Evolutionary conservation across 2,113 vertebrate genomes (phyloP), one percentile per base, ranked within the genome.

Genomic region (Cheirogaleus medius): DNA sequence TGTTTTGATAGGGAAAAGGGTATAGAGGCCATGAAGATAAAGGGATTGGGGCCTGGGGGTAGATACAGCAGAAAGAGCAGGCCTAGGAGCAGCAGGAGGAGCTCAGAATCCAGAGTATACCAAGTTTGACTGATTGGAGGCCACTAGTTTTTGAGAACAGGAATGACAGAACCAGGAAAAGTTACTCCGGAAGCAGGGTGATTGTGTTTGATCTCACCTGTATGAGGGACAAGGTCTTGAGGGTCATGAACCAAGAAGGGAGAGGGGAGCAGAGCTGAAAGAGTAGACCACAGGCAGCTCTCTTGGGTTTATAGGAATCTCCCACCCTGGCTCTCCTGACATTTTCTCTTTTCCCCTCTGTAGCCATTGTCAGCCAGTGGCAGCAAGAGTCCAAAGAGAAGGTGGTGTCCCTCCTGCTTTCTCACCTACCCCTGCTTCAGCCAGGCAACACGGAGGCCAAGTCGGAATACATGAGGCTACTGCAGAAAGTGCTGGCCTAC

Each of bases 381-480:
- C 99, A 99, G 80, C 99, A 99, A 96, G 99, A 99, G 97, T 99
- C 99, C 34, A 99, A 99, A 96, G 99, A 99, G 97, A 99, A 99
- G 77, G 99, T 99, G 39, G 99, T 99, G 76, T 99, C 99, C 32
- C 99, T 99, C 97, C 98, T 99, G 90, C 98, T 99, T 8, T 99
- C 99, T 83, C 99, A 99, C 97, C 99, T 99, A 95, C 99, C 99
- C 6, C 99, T 99, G 94, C 99, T 99, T 96, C 99, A 99, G 98
- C 99, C 99, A 0, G 99, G 99, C 88, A 99, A 99, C 94, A 99
- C 99, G 0, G 99, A 99, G 32, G 99, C 99, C 98, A 99, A 99
- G 98, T 99, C 99, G 0, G 99, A 99, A 95, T 99, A 99, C 98
- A 99, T 99, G 99, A 99, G 99, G 97, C 99, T 99, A 81, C 98